Conservation (phyloP, 2,797 vertebrate species). For the Myotis vivesi region DNA sequence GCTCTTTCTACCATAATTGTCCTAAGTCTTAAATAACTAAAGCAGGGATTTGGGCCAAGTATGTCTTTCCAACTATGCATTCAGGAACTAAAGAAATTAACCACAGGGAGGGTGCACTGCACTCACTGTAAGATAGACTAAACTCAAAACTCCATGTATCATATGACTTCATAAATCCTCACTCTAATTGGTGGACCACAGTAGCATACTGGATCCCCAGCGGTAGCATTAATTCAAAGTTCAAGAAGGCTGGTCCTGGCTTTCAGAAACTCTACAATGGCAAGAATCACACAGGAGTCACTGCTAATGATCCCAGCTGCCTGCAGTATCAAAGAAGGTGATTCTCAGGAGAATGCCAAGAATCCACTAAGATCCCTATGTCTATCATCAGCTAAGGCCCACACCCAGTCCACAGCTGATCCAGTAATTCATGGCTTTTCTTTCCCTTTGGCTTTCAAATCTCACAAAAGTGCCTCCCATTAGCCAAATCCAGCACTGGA, state of each 20-base stretch:
- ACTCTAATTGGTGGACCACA: not conserved
- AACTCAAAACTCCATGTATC: not conserved
- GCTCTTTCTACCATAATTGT: not conserved
- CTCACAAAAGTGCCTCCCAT: not conserved
- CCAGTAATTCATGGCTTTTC: not conserved
- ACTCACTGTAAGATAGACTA: not conserved
- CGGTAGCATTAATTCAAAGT: not conserved
- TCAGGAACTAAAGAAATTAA: not conserved
- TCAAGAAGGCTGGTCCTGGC: not conserved
- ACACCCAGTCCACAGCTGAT: not conserved
- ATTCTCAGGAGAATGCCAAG: not conserved
- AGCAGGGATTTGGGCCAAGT: not conserved
- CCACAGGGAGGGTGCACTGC: not conserved
- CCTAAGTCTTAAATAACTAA: not conserved
- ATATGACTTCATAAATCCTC: not conserved
- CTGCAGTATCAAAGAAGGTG: not conserved
- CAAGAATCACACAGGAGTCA: not conserved
- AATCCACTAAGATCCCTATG: not conserved
- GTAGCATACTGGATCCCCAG: not conserved
- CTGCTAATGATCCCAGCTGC: not conserved
- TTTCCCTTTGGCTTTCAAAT: not conserved
- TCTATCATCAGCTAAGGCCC: not conserved
- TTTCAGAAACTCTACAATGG: conserved; percentile 5
- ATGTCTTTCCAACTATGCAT: not conserved
- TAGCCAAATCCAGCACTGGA: not conserved